A percentile compares a stretch with the other conserved stretches of the same genome.
Evolutionary conservation across 2,113 vertebrate species (phyloP).

Genomic region (Laterallus jamaicensis): DNA sequence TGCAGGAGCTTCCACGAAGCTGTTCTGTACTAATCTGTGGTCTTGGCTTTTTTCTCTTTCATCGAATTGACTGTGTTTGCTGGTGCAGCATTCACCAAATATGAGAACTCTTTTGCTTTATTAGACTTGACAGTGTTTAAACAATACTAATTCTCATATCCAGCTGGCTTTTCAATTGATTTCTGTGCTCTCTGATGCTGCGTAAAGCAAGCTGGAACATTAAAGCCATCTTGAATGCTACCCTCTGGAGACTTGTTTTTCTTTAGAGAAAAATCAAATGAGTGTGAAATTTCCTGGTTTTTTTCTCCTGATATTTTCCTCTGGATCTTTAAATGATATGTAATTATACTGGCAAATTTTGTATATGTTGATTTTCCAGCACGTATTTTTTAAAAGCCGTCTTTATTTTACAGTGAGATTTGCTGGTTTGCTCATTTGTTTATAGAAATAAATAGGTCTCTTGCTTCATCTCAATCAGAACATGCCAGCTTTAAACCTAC

Average conservation of each 20-base stretch:
- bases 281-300: background rate
- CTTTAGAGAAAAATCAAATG: slow-evolving; percentile 1
- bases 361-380: background rate
- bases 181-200: slow-evolving; percentile 6
- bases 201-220: slow-evolving; percentile 3
- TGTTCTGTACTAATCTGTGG: background rate
- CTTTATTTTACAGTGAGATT: background rate
- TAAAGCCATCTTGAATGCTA: background rate
- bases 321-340: background rate
- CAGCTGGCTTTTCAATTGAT: slow-evolving; percentile 39
- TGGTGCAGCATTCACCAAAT: slow-evolving; percentile 1
- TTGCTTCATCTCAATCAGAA: background rate
- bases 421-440: background rate
- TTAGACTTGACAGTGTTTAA: slow-evolving; percentile 56
- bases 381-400: background rate
- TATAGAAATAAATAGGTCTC: background rate
- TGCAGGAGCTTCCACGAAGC: background rate
- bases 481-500: background rate
- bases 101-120: slow-evolving; percentile 15
- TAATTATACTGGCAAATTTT: background rate
- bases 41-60: background rate
- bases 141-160: slow-evolving; percentile 48
- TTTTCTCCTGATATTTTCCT: background rate
- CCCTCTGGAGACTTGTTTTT: slow-evolving; percentile 9
- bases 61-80: slow-evolving; percentile 3